A percentile compares a stretch with the other conserved stretches of the same genome.
Evolutionary conservation across 2,113 vertebrate genomes (phyloP).

Genomic region (Candoia aspera): DNA sequence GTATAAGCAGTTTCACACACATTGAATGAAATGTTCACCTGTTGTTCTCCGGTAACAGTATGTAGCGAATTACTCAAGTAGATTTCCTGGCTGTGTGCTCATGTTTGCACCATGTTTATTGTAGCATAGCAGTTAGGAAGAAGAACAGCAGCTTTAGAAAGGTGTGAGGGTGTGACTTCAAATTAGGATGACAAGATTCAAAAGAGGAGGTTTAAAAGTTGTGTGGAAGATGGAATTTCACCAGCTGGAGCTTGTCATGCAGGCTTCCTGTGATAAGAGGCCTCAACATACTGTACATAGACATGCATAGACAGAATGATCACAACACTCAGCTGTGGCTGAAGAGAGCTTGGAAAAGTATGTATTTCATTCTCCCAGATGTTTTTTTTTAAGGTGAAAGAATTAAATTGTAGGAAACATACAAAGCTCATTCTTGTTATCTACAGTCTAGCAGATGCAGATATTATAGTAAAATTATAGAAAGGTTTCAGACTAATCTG

Average conservation of each 20-base stretch:
- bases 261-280: not conserved
- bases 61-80: accelerated
- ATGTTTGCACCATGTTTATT: not conserved
- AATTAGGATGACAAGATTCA: not conserved
- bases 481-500: not conserved
- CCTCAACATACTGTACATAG: not conserved
- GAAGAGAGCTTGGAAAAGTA: not conserved
- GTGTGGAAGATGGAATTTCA: not conserved
- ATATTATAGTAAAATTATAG: not conserved
- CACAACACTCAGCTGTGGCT: not conserved
- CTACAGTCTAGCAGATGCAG: not conserved
- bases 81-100: not conserved
- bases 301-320: not conserved
- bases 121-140: not conserved
- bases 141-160: accelerated
- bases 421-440: not conserved
- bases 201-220: not conserved
- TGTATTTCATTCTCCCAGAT: not conserved
- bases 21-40: not conserved
- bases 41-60: not conserved
- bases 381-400: not conserved
- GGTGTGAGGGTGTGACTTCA: not conserved
- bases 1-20: not conserved
- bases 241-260: not conserved
- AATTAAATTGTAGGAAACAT: not conserved